phyloP scores from a whole-genome alignment of 2,113 vertebrate species.

The Forbesichthys papilliferus region DNA sequence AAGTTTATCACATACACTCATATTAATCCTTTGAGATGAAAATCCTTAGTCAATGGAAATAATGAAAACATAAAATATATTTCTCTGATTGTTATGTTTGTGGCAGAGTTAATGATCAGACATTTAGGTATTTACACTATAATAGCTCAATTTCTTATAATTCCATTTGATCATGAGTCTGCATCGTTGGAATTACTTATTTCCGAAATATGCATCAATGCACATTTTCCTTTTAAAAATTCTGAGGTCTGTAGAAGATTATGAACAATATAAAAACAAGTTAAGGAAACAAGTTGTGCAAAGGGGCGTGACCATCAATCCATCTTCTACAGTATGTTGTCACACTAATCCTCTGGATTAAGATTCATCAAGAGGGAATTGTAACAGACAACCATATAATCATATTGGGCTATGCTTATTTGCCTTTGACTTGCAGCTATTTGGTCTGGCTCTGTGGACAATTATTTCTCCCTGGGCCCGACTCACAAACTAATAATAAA shows the following conservation, averaged over 20 bases:
- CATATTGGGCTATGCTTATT: slow-evolving; percentile 89
- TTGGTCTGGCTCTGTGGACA: slow-evolving; percentile 89
- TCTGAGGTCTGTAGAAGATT: slow-evolving; percentile 4
- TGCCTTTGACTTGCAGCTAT: slow-evolving; percentile 90
- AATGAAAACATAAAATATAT: too few species aligned
- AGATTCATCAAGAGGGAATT: slow-evolving; percentile 87
- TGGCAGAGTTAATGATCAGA: too few species aligned
- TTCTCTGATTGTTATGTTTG: too few species aligned
- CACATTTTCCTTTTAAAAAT: neutral
- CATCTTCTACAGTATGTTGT: slow-evolving; percentile 24
- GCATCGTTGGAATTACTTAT: neutral
- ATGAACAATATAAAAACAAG: slow-evolving; percentile 13
- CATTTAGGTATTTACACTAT: too few species aligned
- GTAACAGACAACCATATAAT: slow-evolving; percentile 94
- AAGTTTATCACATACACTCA: slow-evolving; percentile 10
- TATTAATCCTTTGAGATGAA: slow-evolving; percentile 8
- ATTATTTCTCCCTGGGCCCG: slow-evolving; percentile 87
- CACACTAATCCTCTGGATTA: slow-evolving; percentile 91
- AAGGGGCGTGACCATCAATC: slow-evolving; percentile 1
- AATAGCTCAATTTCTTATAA: too few species aligned
- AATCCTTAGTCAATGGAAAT: neutral
- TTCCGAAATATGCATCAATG: too few species aligned
- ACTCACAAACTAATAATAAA: slow-evolving; percentile 93
- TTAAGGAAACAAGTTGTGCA: neutral
- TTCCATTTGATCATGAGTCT: too few species aligned